Percentiles rank a stretch among this genome's conserved stretches.
Conservation (phyloP, 2,888 invertebrate species). For the Euphydryas editha region DNA sequence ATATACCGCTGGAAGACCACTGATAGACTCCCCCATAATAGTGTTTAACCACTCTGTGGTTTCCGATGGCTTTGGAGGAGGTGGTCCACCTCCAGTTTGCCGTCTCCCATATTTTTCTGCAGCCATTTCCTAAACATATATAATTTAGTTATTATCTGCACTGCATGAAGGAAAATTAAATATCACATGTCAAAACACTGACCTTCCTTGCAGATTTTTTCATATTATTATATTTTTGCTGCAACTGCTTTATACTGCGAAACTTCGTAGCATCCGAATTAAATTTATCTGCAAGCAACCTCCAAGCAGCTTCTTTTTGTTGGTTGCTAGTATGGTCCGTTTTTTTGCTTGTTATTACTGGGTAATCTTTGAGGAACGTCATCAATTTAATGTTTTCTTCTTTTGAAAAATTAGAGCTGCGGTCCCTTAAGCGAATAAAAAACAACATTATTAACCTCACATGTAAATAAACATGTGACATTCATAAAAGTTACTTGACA, state of each 20-base stretch:
- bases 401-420: constrained; percentile 9
- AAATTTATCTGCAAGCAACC: constrained; percentile 20
- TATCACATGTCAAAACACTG: no score
- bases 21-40: constrained; percentile 16
- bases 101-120: constrained; percentile 12
- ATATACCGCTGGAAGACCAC: constrained; percentile 4
- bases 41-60: constrained; percentile 13
- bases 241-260: constrained; percentile 23
- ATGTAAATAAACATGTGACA: neutral
- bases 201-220: constrained; percentile 23
- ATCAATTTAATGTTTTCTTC: constrained; percentile 6
- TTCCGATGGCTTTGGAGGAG: constrained; percentile 16
- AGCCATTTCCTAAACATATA: constrained; percentile 7
- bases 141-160: no score
- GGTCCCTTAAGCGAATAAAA: neutral
- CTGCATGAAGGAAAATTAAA: no score
- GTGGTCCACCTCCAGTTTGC: constrained; percentile 5
- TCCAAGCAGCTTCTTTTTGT: constrained; percentile 29
- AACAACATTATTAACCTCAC: neutral
- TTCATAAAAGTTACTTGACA: neutral
- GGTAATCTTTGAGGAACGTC: constrained; percentile 7
- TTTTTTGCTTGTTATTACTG: constrained; percentile 23
- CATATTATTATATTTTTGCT: constrained; percentile 17
- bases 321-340: constrained; percentile 25
- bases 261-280: constrained; percentile 22